phyloP scores from a whole-genome alignment of 2,888 invertebrate genomes.

The Hecatera dysodea region DNA sequence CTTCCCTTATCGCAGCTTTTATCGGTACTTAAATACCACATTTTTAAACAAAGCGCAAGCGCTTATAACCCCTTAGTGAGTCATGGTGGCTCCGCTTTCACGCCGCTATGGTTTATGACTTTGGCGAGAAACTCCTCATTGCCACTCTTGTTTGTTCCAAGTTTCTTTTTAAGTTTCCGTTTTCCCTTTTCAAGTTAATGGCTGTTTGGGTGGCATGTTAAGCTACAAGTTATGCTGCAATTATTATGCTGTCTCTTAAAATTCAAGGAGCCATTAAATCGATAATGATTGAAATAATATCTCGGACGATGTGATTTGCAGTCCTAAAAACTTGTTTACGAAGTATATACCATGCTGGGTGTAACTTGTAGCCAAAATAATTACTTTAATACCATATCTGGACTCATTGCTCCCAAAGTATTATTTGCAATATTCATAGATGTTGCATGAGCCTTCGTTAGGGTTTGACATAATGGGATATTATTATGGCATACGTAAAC shows the following conservation, averaged over 20 bases:
- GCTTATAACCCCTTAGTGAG: conserved; percentile 44
- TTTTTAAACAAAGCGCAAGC: conserved; percentile 36
- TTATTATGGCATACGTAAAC: not conserved
- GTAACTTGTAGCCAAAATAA: not conserved
- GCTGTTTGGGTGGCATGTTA: conserved; percentile 19
- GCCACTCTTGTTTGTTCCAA: conserved; percentile 44
- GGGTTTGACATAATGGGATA: not conserved
- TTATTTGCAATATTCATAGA: not conserved
- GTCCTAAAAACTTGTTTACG: conserved; percentile 8
- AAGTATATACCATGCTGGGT: conserved; percentile 17
- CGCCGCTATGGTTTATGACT: conserved; percentile 62
- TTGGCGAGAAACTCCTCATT: conserved; percentile 54
- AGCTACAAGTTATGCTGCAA: conserved; percentile 8
- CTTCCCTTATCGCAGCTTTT: conserved; percentile 1
- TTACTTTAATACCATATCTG: not conserved
- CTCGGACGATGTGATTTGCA: not conserved
- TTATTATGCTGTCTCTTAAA: conserved; percentile 4
- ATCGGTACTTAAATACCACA: conserved; percentile 23
- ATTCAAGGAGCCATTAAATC: conserved; percentile 19
- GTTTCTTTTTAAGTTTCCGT: conserved; percentile 55
- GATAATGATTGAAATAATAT: conserved; percentile 13
- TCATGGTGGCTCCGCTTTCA: conserved; percentile 54
- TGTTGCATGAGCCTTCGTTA: conserved; percentile 1
- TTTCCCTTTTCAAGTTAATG: conserved; percentile 53
- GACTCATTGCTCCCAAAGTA: not conserved